Percentiles rank a stretch among this genome's conserved stretches.
These are phyloP conservation scores for Meriones psammophilus DNA, from an alignment of 2,797 vertebrate species.

Conservation along the genomic window DNA sequence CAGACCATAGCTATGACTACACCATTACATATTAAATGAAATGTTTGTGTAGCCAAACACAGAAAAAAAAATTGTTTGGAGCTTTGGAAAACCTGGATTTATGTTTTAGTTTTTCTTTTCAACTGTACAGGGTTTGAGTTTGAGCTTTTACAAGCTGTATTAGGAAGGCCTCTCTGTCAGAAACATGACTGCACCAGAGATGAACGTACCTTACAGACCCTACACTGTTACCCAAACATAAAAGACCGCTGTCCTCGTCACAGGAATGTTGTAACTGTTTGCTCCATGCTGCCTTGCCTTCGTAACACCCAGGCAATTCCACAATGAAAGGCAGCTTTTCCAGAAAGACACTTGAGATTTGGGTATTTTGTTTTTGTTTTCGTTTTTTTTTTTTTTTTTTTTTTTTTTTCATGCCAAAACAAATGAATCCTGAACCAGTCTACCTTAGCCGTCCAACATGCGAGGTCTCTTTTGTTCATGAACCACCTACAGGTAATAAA, in stretches of 20 bases:
- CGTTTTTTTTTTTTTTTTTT: slow-evolving; percentile 39
- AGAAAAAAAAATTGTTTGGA: neutral
- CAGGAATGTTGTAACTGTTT: neutral
- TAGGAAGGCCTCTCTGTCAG: neutral
- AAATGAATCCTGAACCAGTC: slow-evolving; percentile 79
- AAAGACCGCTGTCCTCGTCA: neutral
- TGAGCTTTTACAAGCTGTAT: neutral
- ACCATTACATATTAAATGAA: slow-evolving; percentile 5
- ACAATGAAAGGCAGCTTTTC: slow-evolving; percentile 49
- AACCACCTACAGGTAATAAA: slow-evolving; percentile 64
- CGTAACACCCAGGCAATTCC: slow-evolving; percentile 36
- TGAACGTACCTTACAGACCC: neutral
- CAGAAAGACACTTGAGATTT: slow-evolving; percentile 56
- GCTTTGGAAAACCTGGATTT: neutral
- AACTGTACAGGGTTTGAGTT: neutral
- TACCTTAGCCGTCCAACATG: slow-evolving; percentile 81
- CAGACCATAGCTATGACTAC: neutral
- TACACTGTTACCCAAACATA: neutral
- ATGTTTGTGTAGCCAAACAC: neutral
- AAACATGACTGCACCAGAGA: neutral
- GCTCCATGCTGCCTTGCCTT: neutral
- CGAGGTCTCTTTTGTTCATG: slow-evolving; percentile 63
- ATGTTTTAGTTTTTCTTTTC: slow-evolving; percentile 1
- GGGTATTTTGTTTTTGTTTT: neutral
- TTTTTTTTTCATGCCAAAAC: slow-evolving; percentile 54